These are phyloP conservation scores for Nylanderia fulva DNA, from an alignment of 1,140 invertebrate genomes.

Conservation along the genomic window DNA sequence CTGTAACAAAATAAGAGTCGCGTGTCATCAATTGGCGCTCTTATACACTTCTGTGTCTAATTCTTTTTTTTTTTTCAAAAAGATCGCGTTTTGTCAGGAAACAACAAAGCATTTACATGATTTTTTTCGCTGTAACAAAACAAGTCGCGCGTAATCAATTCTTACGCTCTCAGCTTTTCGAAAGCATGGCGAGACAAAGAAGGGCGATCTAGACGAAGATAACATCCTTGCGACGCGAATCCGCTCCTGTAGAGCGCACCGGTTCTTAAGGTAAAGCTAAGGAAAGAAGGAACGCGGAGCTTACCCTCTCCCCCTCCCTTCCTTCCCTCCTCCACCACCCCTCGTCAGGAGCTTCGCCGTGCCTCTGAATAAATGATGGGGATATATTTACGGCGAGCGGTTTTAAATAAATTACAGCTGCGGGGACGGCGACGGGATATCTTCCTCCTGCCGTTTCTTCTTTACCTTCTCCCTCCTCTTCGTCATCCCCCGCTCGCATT, in stretches of 20 bases:
- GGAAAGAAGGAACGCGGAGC: constrained; percentile 78
- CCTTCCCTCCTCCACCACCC: constrained; percentile 41
- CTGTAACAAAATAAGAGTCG: too few species aligned
- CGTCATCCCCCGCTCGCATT: constrained; percentile 55
- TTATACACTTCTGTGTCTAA: too few species aligned
- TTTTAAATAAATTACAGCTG: constrained; percentile 87
- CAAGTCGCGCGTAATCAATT: constrained; percentile 34
- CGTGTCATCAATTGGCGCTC: neutral
- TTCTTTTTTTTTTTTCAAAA: neutral
- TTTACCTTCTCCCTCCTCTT: constrained; percentile 60
- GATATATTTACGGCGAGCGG: constrained; percentile 85
- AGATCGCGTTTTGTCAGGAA: neutral
- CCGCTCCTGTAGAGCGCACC: constrained; percentile 36
- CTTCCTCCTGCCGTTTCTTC: constrained; percentile 75
- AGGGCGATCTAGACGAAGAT: constrained; percentile 26
- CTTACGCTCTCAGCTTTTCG: neutral
- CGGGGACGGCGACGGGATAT: constrained; percentile 81
- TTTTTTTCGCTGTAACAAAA: neutral
- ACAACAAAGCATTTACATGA: neutral
- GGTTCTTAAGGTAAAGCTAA: constrained; percentile 52
- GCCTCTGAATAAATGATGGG: constrained; percentile 85
- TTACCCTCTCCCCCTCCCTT: constrained; percentile 66
- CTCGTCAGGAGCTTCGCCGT: constrained; percentile 73
- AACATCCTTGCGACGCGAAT: constrained; percentile 38
- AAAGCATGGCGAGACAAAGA: constrained; percentile 33